Conservation (phyloP, 2,797 vertebrate species). For the Arctocebus calabarensis region DNA sequence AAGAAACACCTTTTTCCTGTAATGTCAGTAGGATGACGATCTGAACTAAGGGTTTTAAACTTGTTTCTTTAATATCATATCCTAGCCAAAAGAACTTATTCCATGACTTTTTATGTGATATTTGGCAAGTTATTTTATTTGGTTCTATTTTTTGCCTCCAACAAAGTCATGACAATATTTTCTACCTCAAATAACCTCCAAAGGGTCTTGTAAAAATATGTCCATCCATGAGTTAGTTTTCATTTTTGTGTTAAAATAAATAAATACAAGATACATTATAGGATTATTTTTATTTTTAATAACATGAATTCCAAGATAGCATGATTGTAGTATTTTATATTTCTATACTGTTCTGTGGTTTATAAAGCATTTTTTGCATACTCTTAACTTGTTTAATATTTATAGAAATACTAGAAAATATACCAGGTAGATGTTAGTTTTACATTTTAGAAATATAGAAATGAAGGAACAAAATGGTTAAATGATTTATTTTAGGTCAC, state of each 20-base stretch:
- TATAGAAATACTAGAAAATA: conserved; percentile 10
- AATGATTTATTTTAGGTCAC: conserved; percentile 12
- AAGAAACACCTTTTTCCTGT: neutral
- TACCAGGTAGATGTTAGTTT: conserved; percentile 19
- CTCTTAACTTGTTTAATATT: neutral
- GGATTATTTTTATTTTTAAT: conserved; percentile 44
- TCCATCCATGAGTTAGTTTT: conserved; percentile 40
- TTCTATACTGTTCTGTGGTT: neutral
- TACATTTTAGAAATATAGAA: conserved; percentile 17
- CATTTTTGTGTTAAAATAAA: conserved; percentile 43
- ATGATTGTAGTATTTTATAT: neutral
- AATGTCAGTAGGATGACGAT: neutral
- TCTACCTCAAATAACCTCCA: conserved; percentile 57
- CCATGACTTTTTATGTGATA: conserved; percentile 6
- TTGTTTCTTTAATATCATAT: neutral
- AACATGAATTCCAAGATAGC: neutral
- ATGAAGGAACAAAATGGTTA: neutral
- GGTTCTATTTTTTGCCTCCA: conserved; percentile 59
- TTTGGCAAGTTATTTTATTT: conserved; percentile 59
- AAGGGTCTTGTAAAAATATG: conserved; percentile 26
- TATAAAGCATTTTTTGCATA: neutral
- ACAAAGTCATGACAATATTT: conserved; percentile 56
- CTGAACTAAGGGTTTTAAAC: neutral
- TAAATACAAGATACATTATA: conserved; percentile 8
- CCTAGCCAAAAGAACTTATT: conserved; percentile 28